Evolutionary conservation across 1,140 invertebrate genomes (phyloP), one percentile per base, ranked within the genome.

Genomic region (Aleiodes sp.): DNA sequence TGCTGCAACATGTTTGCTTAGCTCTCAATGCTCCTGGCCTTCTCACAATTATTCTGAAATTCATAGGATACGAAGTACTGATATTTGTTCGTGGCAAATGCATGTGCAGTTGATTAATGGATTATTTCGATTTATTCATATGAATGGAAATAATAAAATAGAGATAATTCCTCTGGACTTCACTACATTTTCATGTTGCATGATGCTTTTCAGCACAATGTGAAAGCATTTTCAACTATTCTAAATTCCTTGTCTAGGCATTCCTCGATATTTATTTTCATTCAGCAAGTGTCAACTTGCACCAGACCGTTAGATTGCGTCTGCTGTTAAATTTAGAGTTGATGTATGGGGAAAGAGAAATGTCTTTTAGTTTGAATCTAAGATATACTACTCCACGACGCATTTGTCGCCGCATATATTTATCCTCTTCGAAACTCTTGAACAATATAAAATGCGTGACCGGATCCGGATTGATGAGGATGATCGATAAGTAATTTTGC

Each of bases 1-100:
- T 21, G 37, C 24, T 68, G 37, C 62, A 9, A 61, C 37, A 62
- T 65, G 64, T 70, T 57, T 71, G 61, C 62, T 64, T 46, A 64
- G 64, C 59, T 69, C 63, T 56, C 19, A 64, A 64, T 46, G 62
- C 35, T 12, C 14, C 10, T 28, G 59, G 31, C 7, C 14, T 16
- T 41, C 26, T 31, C 37, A 64, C 24, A 64, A 31, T 64, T 37
- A 64, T n/a, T 12, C 1, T 7, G 37, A 46, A 64, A 64, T 64
- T 46, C 62, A 64, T 64, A 24, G 62, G 62, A 46, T 64, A 21
- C 26, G 3, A 52, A 24, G 4, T 10, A 52, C 1, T 10, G 1
- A 52, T 24, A 52, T 24, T 52, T 52, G 46, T 26, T 21, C 10
- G 26, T 7, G 46, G 26, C 46, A 52, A 52, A 52, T 24, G 46